These are phyloP conservation scores for Rhinella marina DNA, from an alignment of 2,797 vertebrate species.

Conservation along the genomic window DNA sequence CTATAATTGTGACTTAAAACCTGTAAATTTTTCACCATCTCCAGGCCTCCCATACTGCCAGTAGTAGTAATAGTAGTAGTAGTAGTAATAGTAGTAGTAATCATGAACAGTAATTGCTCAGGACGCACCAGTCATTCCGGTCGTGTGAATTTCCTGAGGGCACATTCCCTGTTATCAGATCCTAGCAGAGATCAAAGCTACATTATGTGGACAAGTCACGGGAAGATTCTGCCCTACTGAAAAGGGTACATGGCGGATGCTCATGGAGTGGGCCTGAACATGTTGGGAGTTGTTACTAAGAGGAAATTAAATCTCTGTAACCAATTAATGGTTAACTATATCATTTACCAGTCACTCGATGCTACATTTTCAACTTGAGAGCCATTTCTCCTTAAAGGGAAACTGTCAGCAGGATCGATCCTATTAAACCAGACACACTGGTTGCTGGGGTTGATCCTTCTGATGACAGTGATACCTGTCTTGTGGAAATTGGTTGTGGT, in stretches of 20 bases:
- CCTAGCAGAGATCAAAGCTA: not conserved
- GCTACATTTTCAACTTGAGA: not conserved
- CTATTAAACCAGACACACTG: too few species aligned
- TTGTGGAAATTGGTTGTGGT: too few species aligned
- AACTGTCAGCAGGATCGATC: too few species aligned
- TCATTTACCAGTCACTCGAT: not conserved
- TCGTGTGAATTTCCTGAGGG: conserved; percentile 32
- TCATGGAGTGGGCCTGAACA: not conserved
- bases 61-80: too few species aligned
- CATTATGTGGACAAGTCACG: not conserved
- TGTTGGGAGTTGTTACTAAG: not conserved
- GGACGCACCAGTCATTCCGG: conserved; percentile 28
- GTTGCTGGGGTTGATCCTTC: too few species aligned
- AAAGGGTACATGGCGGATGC: not conserved
- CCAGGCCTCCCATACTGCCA: not conserved
- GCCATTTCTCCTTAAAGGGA: not conserved
- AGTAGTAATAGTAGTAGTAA: not conserved
- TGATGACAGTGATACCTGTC: too few species aligned
- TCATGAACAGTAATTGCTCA: not conserved
- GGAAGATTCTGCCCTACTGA: conserved; percentile 12
- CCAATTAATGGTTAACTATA: not conserved
- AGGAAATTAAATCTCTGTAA: not conserved
- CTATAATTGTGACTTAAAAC: not conserved
- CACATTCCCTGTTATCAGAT: conserved; percentile 38
- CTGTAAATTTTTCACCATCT: not conserved